Evolutionary conservation across 2,888 invertebrate genomes (phyloP).

Genomic region (Hydropsyche betteni): DNA sequence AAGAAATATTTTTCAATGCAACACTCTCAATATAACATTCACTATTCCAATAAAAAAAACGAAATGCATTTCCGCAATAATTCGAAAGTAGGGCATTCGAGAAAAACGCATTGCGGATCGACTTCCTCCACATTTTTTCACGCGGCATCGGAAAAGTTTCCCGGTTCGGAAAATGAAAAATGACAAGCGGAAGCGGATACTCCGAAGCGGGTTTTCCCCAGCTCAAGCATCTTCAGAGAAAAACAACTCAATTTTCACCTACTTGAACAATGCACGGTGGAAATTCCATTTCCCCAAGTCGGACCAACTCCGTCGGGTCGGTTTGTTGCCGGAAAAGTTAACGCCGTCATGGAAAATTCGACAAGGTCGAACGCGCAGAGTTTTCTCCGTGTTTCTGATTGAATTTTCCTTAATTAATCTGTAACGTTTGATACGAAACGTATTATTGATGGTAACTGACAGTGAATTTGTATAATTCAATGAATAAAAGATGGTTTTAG

Average conservation of each 20-base stretch:
- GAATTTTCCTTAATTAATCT: too few relatives aligned
- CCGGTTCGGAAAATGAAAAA: conserved; percentile 36
- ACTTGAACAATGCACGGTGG: conserved; percentile 36
- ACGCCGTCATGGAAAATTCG: neutral
- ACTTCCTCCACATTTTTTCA: conserved; percentile 9
- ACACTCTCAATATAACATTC: too few relatives aligned
- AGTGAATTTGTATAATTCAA: too few relatives aligned
- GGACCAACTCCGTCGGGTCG: neutral
- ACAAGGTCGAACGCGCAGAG: too few relatives aligned
- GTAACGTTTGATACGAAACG: too few relatives aligned
- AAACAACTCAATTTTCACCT: conserved; percentile 43
- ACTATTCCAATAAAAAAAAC: too few relatives aligned
- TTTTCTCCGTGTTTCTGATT: too few relatives aligned
- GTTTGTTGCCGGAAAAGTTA: conserved; percentile 12
- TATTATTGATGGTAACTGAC: too few relatives aligned
- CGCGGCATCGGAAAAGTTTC: conserved; percentile 22
- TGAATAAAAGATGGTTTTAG: too few relatives aligned
- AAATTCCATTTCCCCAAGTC: conserved; percentile 33
- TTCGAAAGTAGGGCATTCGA: neutral
- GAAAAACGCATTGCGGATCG: conserved; percentile 7
- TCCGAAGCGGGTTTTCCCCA: neutral
- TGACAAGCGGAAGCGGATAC: neutral
- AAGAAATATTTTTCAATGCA: too few relatives aligned
- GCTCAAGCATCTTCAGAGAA: conserved; percentile 21
- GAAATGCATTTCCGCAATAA: neutral